These are phyloP conservation scores for Heliconius cydno DNA, from an alignment of 2,888 invertebrate genomes.

Conservation along the genomic window DNA sequence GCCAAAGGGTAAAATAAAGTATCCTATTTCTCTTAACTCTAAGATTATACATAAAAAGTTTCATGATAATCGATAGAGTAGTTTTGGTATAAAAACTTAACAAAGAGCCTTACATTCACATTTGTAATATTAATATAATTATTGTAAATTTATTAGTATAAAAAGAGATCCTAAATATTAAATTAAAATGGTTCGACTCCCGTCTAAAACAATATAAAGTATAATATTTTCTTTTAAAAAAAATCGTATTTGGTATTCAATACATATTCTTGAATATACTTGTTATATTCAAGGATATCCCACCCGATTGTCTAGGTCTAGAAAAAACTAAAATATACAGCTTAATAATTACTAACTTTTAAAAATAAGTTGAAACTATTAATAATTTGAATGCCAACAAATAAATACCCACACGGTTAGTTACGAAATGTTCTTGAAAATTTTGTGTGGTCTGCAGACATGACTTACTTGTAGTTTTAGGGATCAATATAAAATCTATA, in stretches of 20 bases:
- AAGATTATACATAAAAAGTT: too few species aligned
- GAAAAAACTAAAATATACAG: not conserved
- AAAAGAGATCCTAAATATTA: not conserved
- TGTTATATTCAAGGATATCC: not conserved
- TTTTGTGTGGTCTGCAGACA: constrained; percentile 43
- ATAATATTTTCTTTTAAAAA: not conserved
- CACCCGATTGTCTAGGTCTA: not conserved
- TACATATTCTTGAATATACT: too few species aligned
- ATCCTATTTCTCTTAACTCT: too few species aligned
- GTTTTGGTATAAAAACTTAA: too few species aligned
- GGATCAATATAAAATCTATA: not conserved
- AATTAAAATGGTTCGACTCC: not conserved
- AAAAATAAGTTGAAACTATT: not conserved
- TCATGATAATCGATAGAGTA: too few species aligned
- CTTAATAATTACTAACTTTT: not conserved
- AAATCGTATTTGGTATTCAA: not conserved
- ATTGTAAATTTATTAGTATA: too few species aligned
- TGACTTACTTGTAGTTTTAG: constrained; percentile 30
- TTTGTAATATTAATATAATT: too few species aligned
- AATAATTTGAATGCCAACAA: not conserved
- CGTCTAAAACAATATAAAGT: not conserved
- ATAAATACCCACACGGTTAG: constrained; percentile 1
- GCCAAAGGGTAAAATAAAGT: too few species aligned
- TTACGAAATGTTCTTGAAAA: constrained; percentile 20
- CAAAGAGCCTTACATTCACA: too few species aligned